Evolutionary conservation across 2,888 invertebrate genomes (phyloP), one percentile per base, ranked within the genome.

Genomic region (Boloria selene): DNA sequence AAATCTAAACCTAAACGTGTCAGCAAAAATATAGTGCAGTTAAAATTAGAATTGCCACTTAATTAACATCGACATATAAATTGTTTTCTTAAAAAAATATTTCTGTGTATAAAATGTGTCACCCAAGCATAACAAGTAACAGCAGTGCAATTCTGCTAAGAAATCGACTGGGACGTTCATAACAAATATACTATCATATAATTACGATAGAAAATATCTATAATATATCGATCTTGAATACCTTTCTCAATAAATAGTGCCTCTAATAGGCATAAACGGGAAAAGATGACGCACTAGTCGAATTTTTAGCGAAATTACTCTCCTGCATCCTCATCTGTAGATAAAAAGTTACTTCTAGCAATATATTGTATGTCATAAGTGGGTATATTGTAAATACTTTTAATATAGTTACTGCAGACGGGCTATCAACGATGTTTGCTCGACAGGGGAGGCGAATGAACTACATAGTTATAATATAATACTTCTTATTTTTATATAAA

Each of bases 21-120:
- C 91, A 91, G 91, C 91, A 90, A 90, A 89, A 91, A 88, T 90
- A 90, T 87, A 88, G 89, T 90, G 91, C 88, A 88, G 85, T 83
- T 79, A 81, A 90, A 90, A 90, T 89, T 86, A 90, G 82, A 88
- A 87, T 90, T 88, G 90, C 88, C 85, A 87, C 88, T 87, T 89
- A 88, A 86, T 87, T 90, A 90, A 89, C 84, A 87, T 87, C 84
- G 80, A 88, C 88, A 88, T 87, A 90, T 88, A 89, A 85, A 87
- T 84, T 85, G 86, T 84, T 70, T 81, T 87, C 83, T 87, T 90
- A 90, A 90, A 90, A 91, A 91, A 91, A 91, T 90, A 90, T 88
- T 88, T 89, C 86, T 90, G 88, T 89, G 83, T 90, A 89, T 91
- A 91, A 90, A 91, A 90, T 88, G 90, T 88, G 87, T 89, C 82